phyloP scores from a whole-genome alignment of 2,888 invertebrate species.

The Ophion slaviceki region DNA sequence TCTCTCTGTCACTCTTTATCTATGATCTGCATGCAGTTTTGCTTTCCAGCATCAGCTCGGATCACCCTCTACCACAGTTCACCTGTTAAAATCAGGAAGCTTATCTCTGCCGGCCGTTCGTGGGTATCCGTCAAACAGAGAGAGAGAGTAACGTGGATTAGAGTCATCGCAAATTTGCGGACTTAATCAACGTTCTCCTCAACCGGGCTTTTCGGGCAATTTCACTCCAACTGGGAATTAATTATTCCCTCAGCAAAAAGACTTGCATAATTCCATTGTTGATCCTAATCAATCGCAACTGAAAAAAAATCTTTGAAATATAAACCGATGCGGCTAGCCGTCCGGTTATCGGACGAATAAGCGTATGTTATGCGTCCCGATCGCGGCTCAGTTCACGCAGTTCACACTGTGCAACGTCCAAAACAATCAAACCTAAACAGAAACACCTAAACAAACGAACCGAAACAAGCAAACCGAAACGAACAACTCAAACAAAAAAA shows the following conservation, averaged over 20 bases:
- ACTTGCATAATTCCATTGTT: slow-evolving; percentile 26
- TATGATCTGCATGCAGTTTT: slow-evolving; percentile 62
- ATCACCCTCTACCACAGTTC: slow-evolving; percentile 48
- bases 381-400: too few species aligned
- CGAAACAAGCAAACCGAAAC: too few species aligned
- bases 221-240: slow-evolving; percentile 27
- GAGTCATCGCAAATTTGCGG: slow-evolving; percentile 74
- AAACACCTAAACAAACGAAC: too few species aligned
- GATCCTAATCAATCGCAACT: slow-evolving; percentile 21
- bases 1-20: slow-evolving; percentile 34
- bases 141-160: slow-evolving; percentile 65
- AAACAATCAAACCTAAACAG: too few species aligned
- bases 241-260: slow-evolving; percentile 37
- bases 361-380: too few species aligned
- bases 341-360: too few species aligned
- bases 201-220: slow-evolving; percentile 43
- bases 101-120: slow-evolving; percentile 58
- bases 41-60: slow-evolving; percentile 63
- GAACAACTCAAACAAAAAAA: too few species aligned
- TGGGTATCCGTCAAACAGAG: slow-evolving; percentile 42
- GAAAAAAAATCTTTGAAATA: slow-evolving; percentile 6
- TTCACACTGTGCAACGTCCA: too few species aligned
- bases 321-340: too few species aligned
- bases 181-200: slow-evolving; percentile 76
- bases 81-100: slow-evolving; percentile 64